Evolutionary conservation across 2,888 invertebrate genomes (phyloP).

Genomic region (Plagodis dolabraria): DNA sequence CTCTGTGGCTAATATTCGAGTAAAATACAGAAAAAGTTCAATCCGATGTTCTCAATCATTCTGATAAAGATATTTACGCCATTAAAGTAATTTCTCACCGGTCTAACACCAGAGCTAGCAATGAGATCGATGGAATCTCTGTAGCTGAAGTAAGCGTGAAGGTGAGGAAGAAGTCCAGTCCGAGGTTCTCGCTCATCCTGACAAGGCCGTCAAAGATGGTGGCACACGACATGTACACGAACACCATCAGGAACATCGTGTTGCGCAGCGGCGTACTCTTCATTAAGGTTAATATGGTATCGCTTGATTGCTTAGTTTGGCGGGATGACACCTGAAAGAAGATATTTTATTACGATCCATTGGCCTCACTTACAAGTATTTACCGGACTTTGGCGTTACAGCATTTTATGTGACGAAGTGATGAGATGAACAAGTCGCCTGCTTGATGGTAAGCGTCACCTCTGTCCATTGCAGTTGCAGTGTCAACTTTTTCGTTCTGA

Average conservation of each 20-base stretch:
- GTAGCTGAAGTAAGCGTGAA: constrained; percentile 76
- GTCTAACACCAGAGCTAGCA: constrained; percentile 69
- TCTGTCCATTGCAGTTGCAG: no score
- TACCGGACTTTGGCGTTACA: no score
- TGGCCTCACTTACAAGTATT: no score
- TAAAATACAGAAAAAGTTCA: neutral
- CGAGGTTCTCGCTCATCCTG: constrained; percentile 73
- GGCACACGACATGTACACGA: constrained; percentile 72
- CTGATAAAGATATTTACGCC: no score
- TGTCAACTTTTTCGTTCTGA: neutral
- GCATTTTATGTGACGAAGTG: no score
- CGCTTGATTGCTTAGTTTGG: constrained; percentile 59
- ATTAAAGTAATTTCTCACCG: constrained; percentile 48
- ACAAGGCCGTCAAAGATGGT: constrained; percentile 77
- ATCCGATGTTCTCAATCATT: no score
- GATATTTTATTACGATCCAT: neutral
- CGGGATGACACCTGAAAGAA: constrained; percentile 59
- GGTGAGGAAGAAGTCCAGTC: constrained; percentile 75
- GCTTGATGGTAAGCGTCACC: no score
- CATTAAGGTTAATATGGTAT: constrained; percentile 60
- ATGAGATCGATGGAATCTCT: constrained; percentile 74
- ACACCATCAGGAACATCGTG: constrained; percentile 61
- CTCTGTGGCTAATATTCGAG: neutral
- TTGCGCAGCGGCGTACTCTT: constrained; percentile 59
- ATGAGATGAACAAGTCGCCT: no score